Percentiles rank a stretch among this genome's conserved stretches.
Conservation (phyloP, 2,113 vertebrate genomes). For the Hyperopisus bebe region DNA sequence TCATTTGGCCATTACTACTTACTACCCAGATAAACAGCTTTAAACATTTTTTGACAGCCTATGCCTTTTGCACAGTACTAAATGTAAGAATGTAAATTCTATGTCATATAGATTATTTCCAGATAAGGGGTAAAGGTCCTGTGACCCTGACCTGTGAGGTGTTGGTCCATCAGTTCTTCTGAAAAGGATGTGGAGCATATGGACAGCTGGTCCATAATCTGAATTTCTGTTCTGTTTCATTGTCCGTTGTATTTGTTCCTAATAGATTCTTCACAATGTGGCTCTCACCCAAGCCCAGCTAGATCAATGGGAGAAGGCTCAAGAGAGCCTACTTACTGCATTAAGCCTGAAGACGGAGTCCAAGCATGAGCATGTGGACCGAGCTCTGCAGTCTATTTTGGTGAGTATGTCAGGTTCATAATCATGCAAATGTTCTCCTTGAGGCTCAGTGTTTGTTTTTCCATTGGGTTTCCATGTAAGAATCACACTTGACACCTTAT, state of each 20-base stretch:
- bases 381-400: conserved; percentile 78
- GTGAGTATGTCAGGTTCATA: conserved; percentile 49
- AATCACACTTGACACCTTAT: background rate
- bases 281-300: conserved; percentile 67
- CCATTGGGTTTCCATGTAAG: background rate
- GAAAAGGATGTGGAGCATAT: background rate
- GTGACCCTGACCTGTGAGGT: background rate
- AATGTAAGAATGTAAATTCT: background rate
- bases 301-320: conserved; percentile 79
- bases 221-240: background rate
- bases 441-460: background rate
- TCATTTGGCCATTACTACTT: background rate
- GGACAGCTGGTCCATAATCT: background rate
- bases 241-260: background rate
- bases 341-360: conserved; percentile 69
- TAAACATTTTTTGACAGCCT: too few relatives aligned
- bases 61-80: background rate
- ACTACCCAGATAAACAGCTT: too few relatives aligned
- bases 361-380: conserved; percentile 75
- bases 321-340: conserved; percentile 69
- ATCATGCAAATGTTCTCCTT: background rate
- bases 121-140: background rate
- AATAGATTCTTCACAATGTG: conserved; percentile 80
- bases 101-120: background rate
- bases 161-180: background rate